phyloP scores from a whole-genome alignment of 2,888 invertebrate species.

The Ptychoptera contaminata region DNA sequence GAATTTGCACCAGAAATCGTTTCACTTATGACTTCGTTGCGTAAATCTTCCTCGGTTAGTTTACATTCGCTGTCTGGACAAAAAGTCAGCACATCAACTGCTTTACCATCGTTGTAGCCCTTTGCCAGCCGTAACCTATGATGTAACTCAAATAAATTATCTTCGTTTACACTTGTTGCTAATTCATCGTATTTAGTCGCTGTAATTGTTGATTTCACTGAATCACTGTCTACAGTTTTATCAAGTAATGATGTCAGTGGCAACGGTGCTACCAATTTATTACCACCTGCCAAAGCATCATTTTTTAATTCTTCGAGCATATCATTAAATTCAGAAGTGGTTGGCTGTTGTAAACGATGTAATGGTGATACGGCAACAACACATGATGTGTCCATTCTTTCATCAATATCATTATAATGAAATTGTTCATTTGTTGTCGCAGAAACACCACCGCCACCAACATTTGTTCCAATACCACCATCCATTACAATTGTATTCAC shows the following conservation, averaged over 20 bases:
- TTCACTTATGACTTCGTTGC: neutral
- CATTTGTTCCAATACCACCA: no score
- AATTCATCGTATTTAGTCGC: constrained; percentile 8
- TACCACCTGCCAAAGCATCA: constrained; percentile 14
- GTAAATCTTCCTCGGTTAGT: neutral
- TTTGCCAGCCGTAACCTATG: constrained; percentile 4
- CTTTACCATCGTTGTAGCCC: neutral
- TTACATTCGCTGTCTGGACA: neutral
- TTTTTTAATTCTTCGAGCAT: constrained; percentile 19
- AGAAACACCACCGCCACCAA: no score
- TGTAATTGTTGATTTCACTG: neutral
- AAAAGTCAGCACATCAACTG: neutral
- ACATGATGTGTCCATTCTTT: no score
- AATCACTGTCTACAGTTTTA: neutral
- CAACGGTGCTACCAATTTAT: neutral
- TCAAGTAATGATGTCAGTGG: neutral
- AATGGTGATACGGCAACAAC: no score
- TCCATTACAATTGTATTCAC: neutral
- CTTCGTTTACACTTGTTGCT: constrained; percentile 9
- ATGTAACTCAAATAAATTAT: constrained; percentile 8
- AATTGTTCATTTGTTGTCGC: no score
- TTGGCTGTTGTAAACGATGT: constrained; percentile 4
- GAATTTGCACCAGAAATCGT: constrained; percentile 3
- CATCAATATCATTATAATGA: no score
- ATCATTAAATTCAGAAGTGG: constrained; percentile 16